phyloP scores from a whole-genome alignment of 2,113 vertebrate genomes.

The Mormyrus lacerda region DNA sequence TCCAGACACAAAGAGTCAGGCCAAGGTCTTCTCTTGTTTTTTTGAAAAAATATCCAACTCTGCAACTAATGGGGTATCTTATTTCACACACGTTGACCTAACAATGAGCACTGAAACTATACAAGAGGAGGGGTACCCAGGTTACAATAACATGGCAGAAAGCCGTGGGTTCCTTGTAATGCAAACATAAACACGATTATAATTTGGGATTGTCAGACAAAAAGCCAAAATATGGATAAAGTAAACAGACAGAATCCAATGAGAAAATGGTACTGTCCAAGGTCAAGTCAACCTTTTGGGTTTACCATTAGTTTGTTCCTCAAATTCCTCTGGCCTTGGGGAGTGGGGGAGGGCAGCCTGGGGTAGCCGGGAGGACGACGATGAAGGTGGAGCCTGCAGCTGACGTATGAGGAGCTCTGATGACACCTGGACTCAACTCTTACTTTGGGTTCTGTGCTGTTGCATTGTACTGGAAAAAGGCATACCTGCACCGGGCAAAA shows the following conservation, averaged over 20 bases:
- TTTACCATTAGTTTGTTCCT: slow-evolving; percentile 10
- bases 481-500: neutral
- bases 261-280: slow-evolving; percentile 13
- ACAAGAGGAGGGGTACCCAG: slow-evolving; percentile 25
- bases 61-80: slow-evolving; percentile 17
- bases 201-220: slow-evolving; percentile 17
- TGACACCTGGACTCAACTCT: neutral
- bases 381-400: neutral
- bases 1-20: slow-evolving; percentile 14
- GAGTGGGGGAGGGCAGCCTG: neutral
- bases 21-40: slow-evolving; percentile 34
- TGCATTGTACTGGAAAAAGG: neutral
- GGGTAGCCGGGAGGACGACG: neutral
- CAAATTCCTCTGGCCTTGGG: neutral
- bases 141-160: slow-evolving; percentile 35
- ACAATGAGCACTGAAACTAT: slow-evolving; percentile 21
- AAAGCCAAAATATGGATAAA: slow-evolving; percentile 23
- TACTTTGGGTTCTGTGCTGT: neutral
- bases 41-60: slow-evolving; percentile 35
- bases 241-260: slow-evolving; percentile 17
- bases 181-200: slow-evolving; percentile 21
- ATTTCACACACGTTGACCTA: slow-evolving; percentile 29
- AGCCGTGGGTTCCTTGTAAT: slow-evolving; percentile 13
- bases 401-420: neutral
- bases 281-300: slow-evolving; percentile 15